phyloP scores from a whole-genome alignment of 2,113 vertebrate species.

The Stegastes partitus region DNA sequence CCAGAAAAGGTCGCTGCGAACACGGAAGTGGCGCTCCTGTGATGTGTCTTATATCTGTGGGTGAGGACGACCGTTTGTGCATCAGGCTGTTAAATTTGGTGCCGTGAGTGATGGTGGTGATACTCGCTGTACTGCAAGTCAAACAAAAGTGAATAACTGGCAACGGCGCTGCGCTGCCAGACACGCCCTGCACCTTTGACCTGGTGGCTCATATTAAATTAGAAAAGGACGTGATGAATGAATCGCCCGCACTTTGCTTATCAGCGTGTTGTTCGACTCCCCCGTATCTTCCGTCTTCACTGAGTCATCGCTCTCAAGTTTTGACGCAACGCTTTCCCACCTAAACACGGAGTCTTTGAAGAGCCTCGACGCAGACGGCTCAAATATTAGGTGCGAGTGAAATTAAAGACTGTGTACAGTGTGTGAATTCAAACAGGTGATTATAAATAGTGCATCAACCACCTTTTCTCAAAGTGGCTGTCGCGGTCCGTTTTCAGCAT shows the following conservation, averaged over 20 bases:
- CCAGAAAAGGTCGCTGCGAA: neutral
- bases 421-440: constrained; percentile 5
- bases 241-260: constrained; percentile 36
- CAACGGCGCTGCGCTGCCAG: neutral
- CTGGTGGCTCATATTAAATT: constrained; percentile 37
- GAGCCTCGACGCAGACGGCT: neutral
- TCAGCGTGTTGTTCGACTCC: constrained; percentile 33
- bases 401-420: neutral
- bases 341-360: too few species aligned
- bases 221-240: constrained; percentile 45
- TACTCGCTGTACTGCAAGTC: neutral
- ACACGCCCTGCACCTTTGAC: constrained; percentile 65
- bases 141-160: constrained; percentile 12
- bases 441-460: constrained; percentile 29
- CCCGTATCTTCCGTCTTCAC: neutral
- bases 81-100: constrained; percentile 12
- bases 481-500: constrained; percentile 42
- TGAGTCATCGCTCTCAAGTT: constrained; percentile 39
- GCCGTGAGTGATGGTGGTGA: constrained; percentile 8
- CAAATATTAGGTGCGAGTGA: too few species aligned
- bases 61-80: neutral
- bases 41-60: neutral
- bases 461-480: constrained; percentile 39
- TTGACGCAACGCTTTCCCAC: neutral
- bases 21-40: neutral